Conservation (phyloP, 1,140 invertebrate species). For the Lordiphosa collinella region DNA sequence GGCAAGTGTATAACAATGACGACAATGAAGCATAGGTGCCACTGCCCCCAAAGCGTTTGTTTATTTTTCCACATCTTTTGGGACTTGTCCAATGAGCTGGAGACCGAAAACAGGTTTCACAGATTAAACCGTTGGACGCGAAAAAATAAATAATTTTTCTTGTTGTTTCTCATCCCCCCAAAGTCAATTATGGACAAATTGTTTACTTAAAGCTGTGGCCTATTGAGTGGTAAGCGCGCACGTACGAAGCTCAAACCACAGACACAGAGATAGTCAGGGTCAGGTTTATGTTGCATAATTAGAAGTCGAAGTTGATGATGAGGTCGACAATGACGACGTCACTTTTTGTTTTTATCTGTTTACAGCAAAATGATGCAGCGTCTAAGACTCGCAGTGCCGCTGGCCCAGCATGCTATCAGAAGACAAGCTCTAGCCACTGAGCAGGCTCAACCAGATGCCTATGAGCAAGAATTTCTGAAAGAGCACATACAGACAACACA, state of each 20-base stretch:
- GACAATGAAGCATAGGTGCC: slow-evolving; percentile 28
- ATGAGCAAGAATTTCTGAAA: slow-evolving; percentile 67
- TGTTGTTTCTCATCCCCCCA: slow-evolving; percentile 32
- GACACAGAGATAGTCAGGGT: slow-evolving; percentile 58
- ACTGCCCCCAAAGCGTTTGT: slow-evolving; percentile 24
- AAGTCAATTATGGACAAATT: slow-evolving; percentile 57
- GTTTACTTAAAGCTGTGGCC: slow-evolving; percentile 41
- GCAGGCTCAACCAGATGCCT: slow-evolving; percentile 39
- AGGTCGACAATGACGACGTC: slow-evolving; percentile 41
- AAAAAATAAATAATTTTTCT: background rate
- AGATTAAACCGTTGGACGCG: slow-evolving; percentile 22
- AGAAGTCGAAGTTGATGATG: slow-evolving; percentile 17
- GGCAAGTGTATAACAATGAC: slow-evolving; percentile 24
- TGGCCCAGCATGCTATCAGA: slow-evolving; percentile 9
- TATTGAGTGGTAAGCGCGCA: slow-evolving; percentile 32
- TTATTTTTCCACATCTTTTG: slow-evolving; percentile 30
- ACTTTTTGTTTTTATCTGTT: slow-evolving; percentile 15
- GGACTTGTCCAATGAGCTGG: slow-evolving; percentile 20
- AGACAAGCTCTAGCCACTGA: slow-evolving; percentile 23
- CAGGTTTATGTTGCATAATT: slow-evolving; percentile 32
- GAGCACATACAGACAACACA: slow-evolving; percentile 86
- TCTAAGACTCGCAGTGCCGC: slow-evolving; percentile 19
- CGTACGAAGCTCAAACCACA: slow-evolving; percentile 42
- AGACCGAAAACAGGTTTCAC: slow-evolving; percentile 34
- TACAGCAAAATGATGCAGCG: slow-evolving; percentile 55